phyloP scores from a whole-genome alignment of 1,140 invertebrate genomes.

The Berghia stephanieae region DNA sequence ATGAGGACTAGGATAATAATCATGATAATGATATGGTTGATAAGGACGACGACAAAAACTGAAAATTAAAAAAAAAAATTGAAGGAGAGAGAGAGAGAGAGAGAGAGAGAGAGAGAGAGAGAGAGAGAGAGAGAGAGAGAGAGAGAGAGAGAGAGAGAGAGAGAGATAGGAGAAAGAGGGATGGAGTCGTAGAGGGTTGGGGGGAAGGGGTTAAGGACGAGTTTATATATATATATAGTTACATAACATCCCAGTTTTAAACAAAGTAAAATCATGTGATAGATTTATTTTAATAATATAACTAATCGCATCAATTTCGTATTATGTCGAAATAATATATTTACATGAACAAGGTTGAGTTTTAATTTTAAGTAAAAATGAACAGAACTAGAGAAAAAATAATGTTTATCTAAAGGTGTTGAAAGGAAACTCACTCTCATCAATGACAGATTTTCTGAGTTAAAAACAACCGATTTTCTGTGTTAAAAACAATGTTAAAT shows the following conservation, averaged over 20 bases:
- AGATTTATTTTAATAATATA: no score
- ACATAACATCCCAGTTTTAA: background rate
- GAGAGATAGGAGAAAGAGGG: background rate
- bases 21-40: background rate
- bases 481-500: no score
- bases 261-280: background rate
- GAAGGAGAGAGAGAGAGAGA: conserved; percentile 8
- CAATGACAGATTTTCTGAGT: no score
- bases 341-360: no score
- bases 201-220: background rate
- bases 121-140: conserved; percentile 17
- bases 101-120: conserved; percentile 20
- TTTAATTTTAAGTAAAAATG: no score
- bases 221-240: background rate
- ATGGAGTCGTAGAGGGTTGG: background rate
- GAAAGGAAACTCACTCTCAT: no score
- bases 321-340: no score
- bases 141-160: conserved; percentile 1
- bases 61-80: background rate
- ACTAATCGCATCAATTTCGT: no score
- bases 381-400: no score
- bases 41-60: background rate
- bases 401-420: no score
- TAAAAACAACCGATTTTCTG: no score
- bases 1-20: background rate